Evolutionary conservation across 2,888 invertebrate species (phyloP), one percentile per base, ranked within the genome.

Genomic region (Gerris lacustris): DNA sequence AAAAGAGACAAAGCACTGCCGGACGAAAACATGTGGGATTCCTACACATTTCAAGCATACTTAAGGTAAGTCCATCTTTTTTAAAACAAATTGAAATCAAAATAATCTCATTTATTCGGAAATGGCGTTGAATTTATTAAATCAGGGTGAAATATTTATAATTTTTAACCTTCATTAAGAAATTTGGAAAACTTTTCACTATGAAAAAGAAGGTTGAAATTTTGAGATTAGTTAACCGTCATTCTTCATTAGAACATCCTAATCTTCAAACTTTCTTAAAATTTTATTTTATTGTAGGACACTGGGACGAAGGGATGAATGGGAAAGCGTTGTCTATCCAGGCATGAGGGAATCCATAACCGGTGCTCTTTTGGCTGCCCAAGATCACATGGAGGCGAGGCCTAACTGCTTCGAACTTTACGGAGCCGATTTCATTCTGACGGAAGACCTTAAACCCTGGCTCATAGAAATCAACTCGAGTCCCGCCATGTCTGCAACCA

Each of bases 401-500:
- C 86, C 86, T 77, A 90, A 91, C 77, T 88, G 90, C 71, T 96
- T 94, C 80, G 95, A 96, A 80, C 79, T 94, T 62, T 95, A 92
- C 79, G 96, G 95, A 6, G 94, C 94, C 69, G 96, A 96, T 81
- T 96, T 96, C 79, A 89, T 96, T 84, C 80, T 96, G 62, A 90
- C 91, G 71, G 89, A 93, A 77, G 88, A 92, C 77, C 91, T 87
- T 76, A 85, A 87, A 73, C 94, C 94, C 0, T 94, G 94, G 89
- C 82, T 96, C 73, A 91, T 96, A 76, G 96, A 96, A 83, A 94
- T 96, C 75, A 96, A 96, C 82, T 90, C 92, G 2, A 89, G 89
- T 78, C 95, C 95, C 0, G 90, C 93, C 80, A 86, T 96, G 81
- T 84, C 88, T 43, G 82, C 85, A 5, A 93, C 92, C 44, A 95